Conservation (phyloP, 64 coral and sea anemone species). For the Stichodactyla mertensii region DNA sequence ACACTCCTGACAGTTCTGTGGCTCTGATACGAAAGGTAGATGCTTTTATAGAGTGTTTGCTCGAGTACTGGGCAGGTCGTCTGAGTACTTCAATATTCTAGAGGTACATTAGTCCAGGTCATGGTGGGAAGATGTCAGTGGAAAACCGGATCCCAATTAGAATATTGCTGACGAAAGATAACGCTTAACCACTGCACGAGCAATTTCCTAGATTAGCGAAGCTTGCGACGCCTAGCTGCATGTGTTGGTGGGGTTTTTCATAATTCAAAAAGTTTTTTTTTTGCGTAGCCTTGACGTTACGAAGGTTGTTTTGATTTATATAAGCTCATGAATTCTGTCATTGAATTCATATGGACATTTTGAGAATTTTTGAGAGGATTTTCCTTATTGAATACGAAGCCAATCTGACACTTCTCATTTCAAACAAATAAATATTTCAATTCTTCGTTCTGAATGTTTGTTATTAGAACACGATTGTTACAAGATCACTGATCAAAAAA, state of each 20-base stretch:
- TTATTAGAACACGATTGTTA: not conserved
- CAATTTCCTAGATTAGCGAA: not conserved
- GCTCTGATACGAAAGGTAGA: not conserved
- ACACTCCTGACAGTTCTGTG: not conserved
- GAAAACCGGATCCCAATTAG: not conserved
- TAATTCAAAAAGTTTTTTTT: not conserved
- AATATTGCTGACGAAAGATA: not conserved
- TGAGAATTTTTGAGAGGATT: not conserved
- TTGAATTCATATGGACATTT: not conserved
- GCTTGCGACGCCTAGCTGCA: not conserved
- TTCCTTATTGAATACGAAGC: not conserved
- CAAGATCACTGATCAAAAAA: constrained; percentile 10
- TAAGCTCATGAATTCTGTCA: not conserved
- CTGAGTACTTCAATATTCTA: not conserved
- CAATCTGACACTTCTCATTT: not conserved
- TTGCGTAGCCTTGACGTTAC: not conserved
- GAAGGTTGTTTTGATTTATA: not conserved
- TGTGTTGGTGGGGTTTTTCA: not conserved
- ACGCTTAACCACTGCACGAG: not conserved
- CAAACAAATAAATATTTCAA: not conserved
- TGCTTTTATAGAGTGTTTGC: not conserved
- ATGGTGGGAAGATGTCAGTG: not conserved
- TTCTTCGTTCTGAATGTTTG: not conserved
- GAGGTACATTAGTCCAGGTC: not conserved
- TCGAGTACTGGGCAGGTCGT: not conserved